These are phyloP conservation scores for Cynaeus angustus DNA, from an alignment of 2,888 invertebrate species.

Conservation along the genomic window DNA sequence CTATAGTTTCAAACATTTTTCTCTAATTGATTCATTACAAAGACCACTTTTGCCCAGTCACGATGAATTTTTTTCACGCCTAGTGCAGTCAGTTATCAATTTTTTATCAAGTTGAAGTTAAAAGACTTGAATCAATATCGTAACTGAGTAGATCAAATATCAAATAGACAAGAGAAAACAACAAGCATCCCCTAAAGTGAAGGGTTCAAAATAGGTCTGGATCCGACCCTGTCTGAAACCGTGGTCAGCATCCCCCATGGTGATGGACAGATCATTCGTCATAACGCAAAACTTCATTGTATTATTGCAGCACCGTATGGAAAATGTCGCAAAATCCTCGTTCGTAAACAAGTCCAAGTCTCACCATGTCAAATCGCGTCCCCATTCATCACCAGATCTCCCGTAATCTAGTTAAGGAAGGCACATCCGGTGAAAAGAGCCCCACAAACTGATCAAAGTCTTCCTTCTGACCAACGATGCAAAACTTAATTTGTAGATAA, in stretches of 20 bases:
- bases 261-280: slow-evolving; percentile 70
- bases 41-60: too few relatives aligned
- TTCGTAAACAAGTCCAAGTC: slow-evolving; percentile 65
- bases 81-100: too few relatives aligned
- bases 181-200: too few relatives aligned
- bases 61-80: too few relatives aligned
- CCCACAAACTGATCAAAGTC: slow-evolving; percentile 46
- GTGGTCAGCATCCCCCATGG: slow-evolving; percentile 65
- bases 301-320: slow-evolving; percentile 66
- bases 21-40: too few relatives aligned
- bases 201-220: slow-evolving; percentile 16
- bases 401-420: slow-evolving; percentile 50
- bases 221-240: slow-evolving; percentile 22
- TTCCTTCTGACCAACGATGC: slow-evolving; percentile 48
- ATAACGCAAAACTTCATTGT: slow-evolving; percentile 67
- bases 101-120: too few relatives aligned
- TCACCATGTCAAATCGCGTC: slow-evolving; percentile 46
- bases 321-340: slow-evolving; percentile 68
- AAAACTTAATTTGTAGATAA: slow-evolving; percentile 55
- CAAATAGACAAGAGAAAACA: too few relatives aligned
- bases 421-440: slow-evolving; percentile 47
- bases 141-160: slow-evolving; percentile 6
- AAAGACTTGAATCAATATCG: too few relatives aligned
- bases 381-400: slow-evolving; percentile 50
- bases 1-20: too few relatives aligned